These are phyloP conservation scores for Drosophila fuyamai DNA, from an alignment of 1,140 invertebrate genomes.

Conservation along the genomic window DNA sequence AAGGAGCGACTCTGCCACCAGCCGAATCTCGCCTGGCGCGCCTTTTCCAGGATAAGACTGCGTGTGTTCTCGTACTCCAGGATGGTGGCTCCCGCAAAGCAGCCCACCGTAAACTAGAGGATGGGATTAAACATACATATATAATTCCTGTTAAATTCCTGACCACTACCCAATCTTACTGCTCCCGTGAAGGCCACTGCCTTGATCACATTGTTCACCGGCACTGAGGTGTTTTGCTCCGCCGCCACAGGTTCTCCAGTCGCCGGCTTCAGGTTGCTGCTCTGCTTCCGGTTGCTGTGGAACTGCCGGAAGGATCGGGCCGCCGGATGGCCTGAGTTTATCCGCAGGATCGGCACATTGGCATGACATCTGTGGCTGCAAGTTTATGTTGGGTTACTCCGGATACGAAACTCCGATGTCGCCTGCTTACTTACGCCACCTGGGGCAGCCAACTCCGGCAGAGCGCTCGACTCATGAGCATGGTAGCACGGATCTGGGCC, in stretches of 20 bases:
- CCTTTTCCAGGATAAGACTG: constrained; percentile 86
- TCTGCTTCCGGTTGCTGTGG: constrained; percentile 44
- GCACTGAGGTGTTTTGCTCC: constrained; percentile 75
- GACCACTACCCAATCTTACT: constrained; percentile 85
- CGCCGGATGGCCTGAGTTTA: constrained; percentile 9
- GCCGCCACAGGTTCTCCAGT: constrained; percentile 26
- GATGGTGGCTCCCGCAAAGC: constrained; percentile 91
- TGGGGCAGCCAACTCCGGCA: constrained; percentile 71
- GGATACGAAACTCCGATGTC: neutral
- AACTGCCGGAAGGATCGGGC: constrained; percentile 43
- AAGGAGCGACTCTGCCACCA: constrained; percentile 78
- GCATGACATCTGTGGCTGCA: constrained; percentile 60
- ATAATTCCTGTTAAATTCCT: neutral
- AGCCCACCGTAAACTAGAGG: constrained; percentile 88
- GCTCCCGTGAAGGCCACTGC: constrained; percentile 89
- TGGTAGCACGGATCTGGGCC: constrained; percentile 50
- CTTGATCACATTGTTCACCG: constrained; percentile 86
- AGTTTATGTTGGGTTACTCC: neutral
- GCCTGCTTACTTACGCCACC: constrained; percentile 74
- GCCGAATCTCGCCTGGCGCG: constrained; percentile 85
- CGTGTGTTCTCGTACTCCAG: constrained; percentile 95
- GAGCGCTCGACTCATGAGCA: constrained; percentile 71
- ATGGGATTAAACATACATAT: neutral
- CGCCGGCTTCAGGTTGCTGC: constrained; percentile 57
- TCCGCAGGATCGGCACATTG: constrained; percentile 28